Evolutionary conservation across 2,113 vertebrate species (phyloP).

Genomic region (Loxodonta africana): DNA sequence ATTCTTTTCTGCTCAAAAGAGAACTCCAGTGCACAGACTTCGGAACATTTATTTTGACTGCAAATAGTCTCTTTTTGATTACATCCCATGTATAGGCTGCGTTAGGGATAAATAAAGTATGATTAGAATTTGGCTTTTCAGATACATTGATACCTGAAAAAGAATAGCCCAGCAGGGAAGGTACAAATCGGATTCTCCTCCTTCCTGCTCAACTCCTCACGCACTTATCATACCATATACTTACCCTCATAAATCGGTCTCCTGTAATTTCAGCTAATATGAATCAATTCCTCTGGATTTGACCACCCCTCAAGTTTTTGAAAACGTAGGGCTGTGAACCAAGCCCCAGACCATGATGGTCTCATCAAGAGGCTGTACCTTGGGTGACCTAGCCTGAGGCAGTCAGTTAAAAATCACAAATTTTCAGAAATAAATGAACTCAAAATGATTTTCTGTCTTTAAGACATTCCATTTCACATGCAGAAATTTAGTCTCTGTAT

Average conservation of each 20-base stretch:
- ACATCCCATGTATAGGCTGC: background rate
- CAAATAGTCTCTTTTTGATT: background rate
- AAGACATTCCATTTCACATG: constrained; percentile 2
- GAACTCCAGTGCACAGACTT: background rate
- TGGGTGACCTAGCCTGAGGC: background rate
- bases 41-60: background rate
- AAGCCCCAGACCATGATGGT: background rate
- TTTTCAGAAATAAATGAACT: constrained; percentile 44
- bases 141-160: background rate
- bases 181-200: background rate
- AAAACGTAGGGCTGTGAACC: background rate
- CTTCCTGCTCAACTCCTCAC: background rate
- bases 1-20: constrained; percentile 5
- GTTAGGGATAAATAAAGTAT: constrained; percentile 12
- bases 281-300: background rate
- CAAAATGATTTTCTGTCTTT: constrained; percentile 23
- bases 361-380: background rate
- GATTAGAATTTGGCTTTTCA: background rate
- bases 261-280: background rate
- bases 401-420: constrained; percentile 26
- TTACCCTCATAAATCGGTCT: background rate
- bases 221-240: no score
- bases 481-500: background rate
- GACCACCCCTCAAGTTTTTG: background rate
- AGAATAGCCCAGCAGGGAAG: background rate